Evolutionary conservation across 2,888 invertebrate species (phyloP), one percentile per base, ranked within the genome.

Genomic region (Lepidonotus clava): DNA sequence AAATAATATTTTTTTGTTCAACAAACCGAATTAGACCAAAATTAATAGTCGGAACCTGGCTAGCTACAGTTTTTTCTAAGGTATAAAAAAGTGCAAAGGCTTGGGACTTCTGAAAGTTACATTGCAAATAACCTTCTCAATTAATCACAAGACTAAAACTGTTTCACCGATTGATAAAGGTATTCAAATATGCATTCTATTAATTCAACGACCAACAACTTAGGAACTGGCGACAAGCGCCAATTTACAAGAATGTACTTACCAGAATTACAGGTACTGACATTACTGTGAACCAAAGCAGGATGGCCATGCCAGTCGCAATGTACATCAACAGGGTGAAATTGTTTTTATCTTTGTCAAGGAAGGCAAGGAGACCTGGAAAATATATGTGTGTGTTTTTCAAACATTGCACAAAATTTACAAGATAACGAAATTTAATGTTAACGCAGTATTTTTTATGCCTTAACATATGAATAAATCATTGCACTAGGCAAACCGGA

Each of bases 231-330:
- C n/a, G n/a, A n/a, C n/a, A n/a, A n/a, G n/a, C n/a, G n/a, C n/a
- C n/a, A n/a, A n/a, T n/a, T n/a, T n/a, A n/a, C n/a, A n/a, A n/a
- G n/a, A n/a, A n/a, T n/a, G n/a, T 2, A 71, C 87, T 90, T 89
- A 94, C 94, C 92, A 94, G 93, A 51, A 92, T 90, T 1, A 94
- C 87, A 24, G 94, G 94, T 66, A 92, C 91, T 32, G 91, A 83
- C 38, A 94, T 89, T 85, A 94, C 92, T 24, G 90, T 46, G 28
- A 91, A 89, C 93, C 94, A 94, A 36, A 93, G 89, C 11, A 77
- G 8, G 56, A 87, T 83, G 11, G 91, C 5, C 6, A 93, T 92
- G 86, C 92, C 93, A 14, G 93, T 84, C 61, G 91, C 88, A 85
- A 93, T 86, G 86, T 93, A 94, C 71, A 91, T 87, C 92, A 93